A percentile compares a stretch with the other conserved stretches of the same genome.
phyloP scores from a whole-genome alignment of 2,113 vertebrate genomes.

The Marmota monax region DNA sequence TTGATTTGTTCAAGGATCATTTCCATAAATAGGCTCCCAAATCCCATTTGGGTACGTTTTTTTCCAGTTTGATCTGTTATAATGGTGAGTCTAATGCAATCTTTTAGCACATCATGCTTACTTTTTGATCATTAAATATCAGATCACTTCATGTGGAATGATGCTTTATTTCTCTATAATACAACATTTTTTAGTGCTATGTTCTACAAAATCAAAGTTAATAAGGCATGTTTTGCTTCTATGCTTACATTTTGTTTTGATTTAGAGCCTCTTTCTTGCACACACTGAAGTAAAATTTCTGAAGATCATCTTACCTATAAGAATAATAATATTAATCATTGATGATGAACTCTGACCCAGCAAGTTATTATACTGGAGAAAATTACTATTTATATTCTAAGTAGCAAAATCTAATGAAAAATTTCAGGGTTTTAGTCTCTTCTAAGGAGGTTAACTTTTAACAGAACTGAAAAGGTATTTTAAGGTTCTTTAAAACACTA shows the following conservation, averaged over 20 bases:
- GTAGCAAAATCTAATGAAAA: neutral
- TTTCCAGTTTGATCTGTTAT: neutral
- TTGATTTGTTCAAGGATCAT: neutral
- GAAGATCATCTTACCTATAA: neutral
- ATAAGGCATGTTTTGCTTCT: neutral
- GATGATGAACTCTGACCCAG: neutral
- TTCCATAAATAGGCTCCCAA: neutral
- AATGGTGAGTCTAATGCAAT: neutral
- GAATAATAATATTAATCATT: neutral
- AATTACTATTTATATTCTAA: neutral
- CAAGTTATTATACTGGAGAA: neutral
- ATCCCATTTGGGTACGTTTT: neutral
- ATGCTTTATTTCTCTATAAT: neutral
- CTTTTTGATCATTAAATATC: neutral
- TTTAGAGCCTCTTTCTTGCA: neutral
- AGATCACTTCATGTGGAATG: neutral
- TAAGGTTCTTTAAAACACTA: too few relatives aligned
- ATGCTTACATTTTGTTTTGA: neutral
- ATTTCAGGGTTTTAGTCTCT: neutral
- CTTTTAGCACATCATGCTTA: neutral
- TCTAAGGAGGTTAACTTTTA: neutral
- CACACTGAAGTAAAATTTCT: neutral
- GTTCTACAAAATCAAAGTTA: neutral
- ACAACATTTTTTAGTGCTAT: neutral
- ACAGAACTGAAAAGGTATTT: neutral